Evolutionary conservation across 2,113 vertebrate species (phyloP), one percentile per base, ranked within the genome.

Genomic region (Seriola aureovittata): DNA sequence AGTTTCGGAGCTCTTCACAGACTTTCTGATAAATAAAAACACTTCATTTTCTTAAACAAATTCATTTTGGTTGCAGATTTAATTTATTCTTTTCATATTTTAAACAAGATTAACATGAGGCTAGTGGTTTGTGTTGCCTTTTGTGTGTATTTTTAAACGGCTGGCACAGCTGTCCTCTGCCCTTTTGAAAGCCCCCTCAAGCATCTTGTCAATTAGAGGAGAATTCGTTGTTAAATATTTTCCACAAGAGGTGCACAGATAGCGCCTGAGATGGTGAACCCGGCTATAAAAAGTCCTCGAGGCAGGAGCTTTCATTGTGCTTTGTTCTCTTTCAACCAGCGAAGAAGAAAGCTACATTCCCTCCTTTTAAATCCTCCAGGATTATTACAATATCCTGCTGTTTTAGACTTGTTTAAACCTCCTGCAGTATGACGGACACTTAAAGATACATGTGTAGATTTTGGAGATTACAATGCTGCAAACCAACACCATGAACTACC

Each of bases 151-250:
- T 82, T 83, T 77, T 73, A 73, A 91, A 84, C 42, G 42, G 25
- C 72, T 21, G 54, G 5, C 82, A 67, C 82, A 80, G 80, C 87
- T 84, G 85, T 66, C 55, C 50, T n/a, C 32, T 62, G 69, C 87
- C 80, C 48, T 50, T 29, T 65, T 88, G 82, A 88, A 87, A 91
- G 78, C 75, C 44, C 79, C 91, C 88, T 77, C 29, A 34, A 82
- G 88, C 84, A n/a, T 81, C 46, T 42, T 63, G 81, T 89, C 89
- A 89, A 72, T 84, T 87, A 84, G 54, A 72, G 70, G 57, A 86
- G 12, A 65, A 88, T 77, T 71, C 75, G 84, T 50, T 74, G 71
- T 71, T 83, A 70, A 88, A 86, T 77, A 71, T 83, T 48, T 83
- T 74, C 38, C 63, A 67, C 54, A 85, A 74, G 67, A 71, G 77